Base-by-base conservation (phyloP, 2,797 vertebrate species). In the Lerista edwardsae region DNA sequence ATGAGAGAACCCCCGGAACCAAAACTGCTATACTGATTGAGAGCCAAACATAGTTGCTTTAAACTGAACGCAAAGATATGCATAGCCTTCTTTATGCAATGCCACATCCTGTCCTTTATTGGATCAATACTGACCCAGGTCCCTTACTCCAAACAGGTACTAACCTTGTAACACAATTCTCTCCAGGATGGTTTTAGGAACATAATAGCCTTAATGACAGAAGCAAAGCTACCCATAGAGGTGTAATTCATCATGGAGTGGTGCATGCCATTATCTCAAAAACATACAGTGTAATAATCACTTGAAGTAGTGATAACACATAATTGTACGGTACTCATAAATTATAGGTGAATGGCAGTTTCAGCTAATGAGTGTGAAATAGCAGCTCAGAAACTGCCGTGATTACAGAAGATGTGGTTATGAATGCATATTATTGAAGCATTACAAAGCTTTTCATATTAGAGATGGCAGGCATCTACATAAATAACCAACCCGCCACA, bases 341-440 rank as follows among this genome's bases (percentile, higher is more conserved):
- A 96, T 96, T 96, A 95, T 64, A 96, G 95, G 95, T 96, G 96
- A 96, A 95, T 95, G 95, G 95, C 96, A 96, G 95, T 91, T 95
- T 92, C 90, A 93, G 77, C 92, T 96, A 94, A 96, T 94, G 94
- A 95, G 93, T 91, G 92, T 87, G 92, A 94, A 95, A 94, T 88
- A 93, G 92, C 94, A 92, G 93, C 90, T 91, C 92, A 91, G 94
- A 93, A 94, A 65, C 91, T 72, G 87, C 59, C 76, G 92, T 95
- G 95, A 96, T 96, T 96, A 95, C 90, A 87, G 91, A 89, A 95
- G 94, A 95, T 94, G 93, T 91, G 90, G 91, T 91, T 94, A 92
- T 93, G 93, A 96, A 95, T 93, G 91, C 93, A 93, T 94, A 89
- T 94, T 95, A 95, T 82, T 80, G 89, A 88, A 86, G 85, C 44